Evolutionary conservation across 2,888 invertebrate species (phyloP).

Genomic region (Pollenia amentaria): DNA sequence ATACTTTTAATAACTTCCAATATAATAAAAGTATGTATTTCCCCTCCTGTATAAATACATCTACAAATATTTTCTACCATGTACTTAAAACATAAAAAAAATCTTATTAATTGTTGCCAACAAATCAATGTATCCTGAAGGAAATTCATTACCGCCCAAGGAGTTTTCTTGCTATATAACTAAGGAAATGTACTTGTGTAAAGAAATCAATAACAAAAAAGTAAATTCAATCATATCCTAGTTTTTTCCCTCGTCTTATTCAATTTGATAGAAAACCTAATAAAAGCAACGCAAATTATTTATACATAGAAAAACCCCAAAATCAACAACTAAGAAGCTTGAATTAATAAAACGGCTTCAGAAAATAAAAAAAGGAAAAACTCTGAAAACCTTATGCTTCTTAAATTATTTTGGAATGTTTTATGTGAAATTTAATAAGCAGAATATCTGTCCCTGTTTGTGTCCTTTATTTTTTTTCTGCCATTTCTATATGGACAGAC

Average conservation of each 20-base stretch:
- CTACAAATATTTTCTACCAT: neutral
- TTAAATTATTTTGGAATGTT: conserved; percentile 21
- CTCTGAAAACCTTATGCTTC: conserved; percentile 21
- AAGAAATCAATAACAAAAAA: neutral
- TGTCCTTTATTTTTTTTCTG: neutral
- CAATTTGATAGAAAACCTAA: neutral
- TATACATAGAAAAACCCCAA: neutral
- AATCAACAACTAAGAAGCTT: conserved; percentile 23
- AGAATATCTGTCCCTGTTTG: neutral
- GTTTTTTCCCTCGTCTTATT: conserved; percentile 7
- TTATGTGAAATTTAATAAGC: conserved; percentile 28
- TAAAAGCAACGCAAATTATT: conserved; percentile 35
- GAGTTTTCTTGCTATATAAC: too few relatives aligned
- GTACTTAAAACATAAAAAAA: neutral
- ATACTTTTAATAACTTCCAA: too few relatives aligned
- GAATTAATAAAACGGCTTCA: conserved; percentile 4
- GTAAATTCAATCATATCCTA: conserved; percentile 27
- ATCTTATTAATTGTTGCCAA: conserved; percentile 6
- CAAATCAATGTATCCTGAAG: conserved; percentile 5
- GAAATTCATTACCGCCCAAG: neutral
- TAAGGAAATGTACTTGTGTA: conserved; percentile 10
- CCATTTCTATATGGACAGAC: neutral
- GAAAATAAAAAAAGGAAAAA: conserved; percentile 12
- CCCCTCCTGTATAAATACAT: neutral
- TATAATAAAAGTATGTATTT: too few relatives aligned